Conservation (phyloP, 2,113 vertebrate genomes). For the Thunnus maccoyii region DNA sequence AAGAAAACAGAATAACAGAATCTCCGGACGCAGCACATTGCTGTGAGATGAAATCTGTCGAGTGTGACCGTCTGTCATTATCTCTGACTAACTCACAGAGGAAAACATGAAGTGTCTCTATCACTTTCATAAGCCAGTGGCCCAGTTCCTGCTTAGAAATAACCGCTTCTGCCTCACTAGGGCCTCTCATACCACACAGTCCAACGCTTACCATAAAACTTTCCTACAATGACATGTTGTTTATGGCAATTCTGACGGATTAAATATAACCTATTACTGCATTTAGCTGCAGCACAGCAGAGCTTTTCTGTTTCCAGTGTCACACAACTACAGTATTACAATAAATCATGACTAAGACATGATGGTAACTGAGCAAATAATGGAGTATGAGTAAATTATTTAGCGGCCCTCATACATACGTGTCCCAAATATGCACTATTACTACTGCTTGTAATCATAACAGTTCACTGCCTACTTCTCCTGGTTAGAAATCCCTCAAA, state of each 20-base stretch:
- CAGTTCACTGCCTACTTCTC: not conserved
- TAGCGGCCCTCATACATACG: slow-evolving; percentile 16
- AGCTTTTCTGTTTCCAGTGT: slow-evolving; percentile 41
- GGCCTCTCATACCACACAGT: slow-evolving; percentile 26
- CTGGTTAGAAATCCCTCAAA: not conserved
- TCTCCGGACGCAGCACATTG: slow-evolving; percentile 41
- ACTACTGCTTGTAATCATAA: not conserved
- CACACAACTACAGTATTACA: slow-evolving; percentile 12
- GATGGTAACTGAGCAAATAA: slow-evolving; percentile 43
- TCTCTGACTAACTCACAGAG: slow-evolving; percentile 36
- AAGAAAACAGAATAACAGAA: slow-evolving; percentile 45
- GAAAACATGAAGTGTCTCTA: slow-evolving; percentile 56
- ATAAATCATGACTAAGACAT: slow-evolving; percentile 40
- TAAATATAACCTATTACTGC: slow-evolving; percentile 41
- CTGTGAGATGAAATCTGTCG: slow-evolving; percentile 52
- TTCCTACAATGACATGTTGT: slow-evolving; percentile 36
- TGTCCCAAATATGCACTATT: slow-evolving; percentile 32
- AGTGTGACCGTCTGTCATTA: slow-evolving; percentile 64
- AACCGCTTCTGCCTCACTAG: slow-evolving; percentile 12
- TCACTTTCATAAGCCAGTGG: slow-evolving; percentile 54
- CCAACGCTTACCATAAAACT: slow-evolving; percentile 29
- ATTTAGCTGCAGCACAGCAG: slow-evolving; percentile 11
- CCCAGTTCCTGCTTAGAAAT: slow-evolving; percentile 65
- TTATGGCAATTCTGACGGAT: slow-evolving; percentile 52
- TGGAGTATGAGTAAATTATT: slow-evolving; percentile 47